Percentiles rank a stretch among this genome's conserved stretches.
phyloP scores from a whole-genome alignment of 1,140 invertebrate species.

The Saccostrea cuccullata region DNA sequence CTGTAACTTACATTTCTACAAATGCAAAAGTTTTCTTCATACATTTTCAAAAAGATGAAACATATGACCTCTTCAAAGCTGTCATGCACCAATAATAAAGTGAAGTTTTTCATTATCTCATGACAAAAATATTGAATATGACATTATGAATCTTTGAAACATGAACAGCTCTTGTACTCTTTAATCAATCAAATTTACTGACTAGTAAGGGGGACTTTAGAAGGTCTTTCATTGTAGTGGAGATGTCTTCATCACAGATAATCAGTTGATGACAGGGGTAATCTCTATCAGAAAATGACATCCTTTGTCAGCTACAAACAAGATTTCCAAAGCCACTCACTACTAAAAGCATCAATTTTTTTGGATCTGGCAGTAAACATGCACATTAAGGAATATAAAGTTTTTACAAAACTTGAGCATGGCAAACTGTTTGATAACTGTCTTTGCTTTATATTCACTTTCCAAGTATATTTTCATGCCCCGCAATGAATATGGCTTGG shows the following conservation, averaged over 20 bases:
- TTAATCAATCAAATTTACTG: neutral
- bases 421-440: neutral
- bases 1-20: too few relatives aligned
- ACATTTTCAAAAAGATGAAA: too few relatives aligned
- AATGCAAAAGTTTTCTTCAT: too few relatives aligned
- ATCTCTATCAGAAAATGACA: neutral
- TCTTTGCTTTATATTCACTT: neutral
- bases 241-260: neutral
- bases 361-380: neutral
- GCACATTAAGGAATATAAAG: neutral
- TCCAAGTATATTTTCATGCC: too few relatives aligned
- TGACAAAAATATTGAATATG: too few relatives aligned
- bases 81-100: too few relatives aligned
- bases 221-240: neutral
- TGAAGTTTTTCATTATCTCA: too few relatives aligned
- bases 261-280: neutral
- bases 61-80: too few relatives aligned
- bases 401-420: neutral
- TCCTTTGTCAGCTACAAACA: neutral
- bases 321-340: conserved; percentile 1
- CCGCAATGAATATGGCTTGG: too few relatives aligned
- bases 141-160: conserved; percentile 52
- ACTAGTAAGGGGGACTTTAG: neutral
- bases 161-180: neutral
- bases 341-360: neutral